These are phyloP conservation scores for Erebia epiphron DNA, from an alignment of 2,888 invertebrate species.

Conservation along the genomic window DNA sequence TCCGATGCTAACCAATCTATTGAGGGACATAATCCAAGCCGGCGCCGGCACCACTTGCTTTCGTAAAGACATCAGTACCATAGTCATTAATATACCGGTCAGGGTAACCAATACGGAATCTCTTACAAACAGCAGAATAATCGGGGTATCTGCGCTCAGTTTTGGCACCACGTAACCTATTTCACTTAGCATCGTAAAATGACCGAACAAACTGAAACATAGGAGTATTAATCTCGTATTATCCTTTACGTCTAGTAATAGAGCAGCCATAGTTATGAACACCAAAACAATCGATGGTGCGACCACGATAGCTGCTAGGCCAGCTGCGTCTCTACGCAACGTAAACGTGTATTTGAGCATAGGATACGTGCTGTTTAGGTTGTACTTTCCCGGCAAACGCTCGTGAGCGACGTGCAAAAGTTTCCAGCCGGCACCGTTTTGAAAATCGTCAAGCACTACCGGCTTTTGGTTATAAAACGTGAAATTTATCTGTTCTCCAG, in stretches of 20 bases:
- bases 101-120: constrained; percentile 74
- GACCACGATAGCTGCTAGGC: constrained; percentile 81
- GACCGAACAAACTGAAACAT: constrained; percentile 84
- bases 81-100: constrained; percentile 61
- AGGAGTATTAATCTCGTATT: constrained; percentile 81
- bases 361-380: constrained; percentile 83
- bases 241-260: constrained; percentile 82
- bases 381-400: constrained; percentile 75
- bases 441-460: constrained; percentile 70
- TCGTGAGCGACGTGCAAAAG: constrained; percentile 67
- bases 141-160: constrained; percentile 83
- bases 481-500: constrained; percentile 84
- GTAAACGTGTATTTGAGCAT: constrained; percentile 81
- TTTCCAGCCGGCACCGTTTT: constrained; percentile 84
- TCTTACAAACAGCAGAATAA: constrained; percentile 73
- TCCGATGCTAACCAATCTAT: constrained; percentile 58
- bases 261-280: constrained; percentile 80
- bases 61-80: constrained; percentile 64
- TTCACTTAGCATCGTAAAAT: constrained; percentile 83
- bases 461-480: constrained; percentile 62
- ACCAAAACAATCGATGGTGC: constrained; percentile 82
- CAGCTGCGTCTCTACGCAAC: constrained; percentile 82
- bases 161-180: constrained; percentile 84
- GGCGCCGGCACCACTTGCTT: constrained; percentile 58
- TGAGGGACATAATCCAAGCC: constrained; percentile 60